Conservation (phyloP, 2,888 invertebrate species). For the Epirrita christyi region DNA sequence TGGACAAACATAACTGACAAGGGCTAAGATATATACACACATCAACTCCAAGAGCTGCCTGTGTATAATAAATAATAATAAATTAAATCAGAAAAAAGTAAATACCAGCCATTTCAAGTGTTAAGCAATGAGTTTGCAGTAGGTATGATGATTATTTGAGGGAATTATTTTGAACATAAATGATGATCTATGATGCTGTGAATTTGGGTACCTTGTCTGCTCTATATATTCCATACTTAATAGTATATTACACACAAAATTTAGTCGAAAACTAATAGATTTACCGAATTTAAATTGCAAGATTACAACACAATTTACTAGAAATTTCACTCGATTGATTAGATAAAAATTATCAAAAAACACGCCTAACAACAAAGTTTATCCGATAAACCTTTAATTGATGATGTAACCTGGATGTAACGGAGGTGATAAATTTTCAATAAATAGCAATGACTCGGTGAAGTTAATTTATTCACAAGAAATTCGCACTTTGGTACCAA, state of each 20-base stretch:
- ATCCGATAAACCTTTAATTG: slow-evolving; percentile 14
- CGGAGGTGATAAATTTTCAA: slow-evolving; percentile 4
- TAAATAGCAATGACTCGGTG: slow-evolving; percentile 21
- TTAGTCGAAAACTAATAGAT: neutral
- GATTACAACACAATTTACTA: slow-evolving; percentile 3
- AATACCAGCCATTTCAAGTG: too few relatives aligned
- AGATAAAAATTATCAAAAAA: slow-evolving; percentile 18
- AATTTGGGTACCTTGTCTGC: slow-evolving; percentile 14
- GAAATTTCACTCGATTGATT: slow-evolving; percentile 16
- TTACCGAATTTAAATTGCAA: neutral
- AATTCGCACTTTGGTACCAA: neutral
- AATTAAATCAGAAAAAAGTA: too few relatives aligned
- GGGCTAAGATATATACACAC: too few relatives aligned
- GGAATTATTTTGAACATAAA: too few relatives aligned
- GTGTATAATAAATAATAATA: too few relatives aligned
- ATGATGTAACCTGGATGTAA: slow-evolving; percentile 12
- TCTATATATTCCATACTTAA: slow-evolving; percentile 26
- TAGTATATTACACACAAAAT: neutral
- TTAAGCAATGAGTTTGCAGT: too few relatives aligned
- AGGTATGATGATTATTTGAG: too few relatives aligned
- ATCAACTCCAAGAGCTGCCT: too few relatives aligned
- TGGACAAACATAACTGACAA: too few relatives aligned
- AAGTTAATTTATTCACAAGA: slow-evolving; percentile 3
- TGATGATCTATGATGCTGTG: too few relatives aligned
- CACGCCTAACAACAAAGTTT: slow-evolving; percentile 10